Base-by-base conservation (phyloP, 1,140 invertebrate species). In the Papilio polyxenes region DNA sequence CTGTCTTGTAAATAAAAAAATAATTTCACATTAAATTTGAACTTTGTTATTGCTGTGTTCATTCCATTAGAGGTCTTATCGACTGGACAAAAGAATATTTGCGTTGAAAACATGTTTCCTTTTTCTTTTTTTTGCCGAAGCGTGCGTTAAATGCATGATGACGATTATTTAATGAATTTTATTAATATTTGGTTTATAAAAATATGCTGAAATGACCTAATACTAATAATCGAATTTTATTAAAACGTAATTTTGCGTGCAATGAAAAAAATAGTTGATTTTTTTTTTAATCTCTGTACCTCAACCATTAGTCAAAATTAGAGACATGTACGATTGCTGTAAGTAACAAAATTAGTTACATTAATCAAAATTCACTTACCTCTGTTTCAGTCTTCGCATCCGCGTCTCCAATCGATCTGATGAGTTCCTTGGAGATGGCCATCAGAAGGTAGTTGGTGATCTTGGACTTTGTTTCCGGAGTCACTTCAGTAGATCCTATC, bases 361-460 rank as follows among this genome's bases (percentile, higher is more conserved):
- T 87, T 77, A 75, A 77, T 40, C 53, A 76, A 76, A 74, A 79
- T 65, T 65, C 81, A 92, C 92, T 90, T 82, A 94, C 93, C 92
- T 94, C 93, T n/a, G 92, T 93, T 82, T 94, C 93, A 86, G 93
- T 94, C 87, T 93, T 94, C 81, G 93, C 92, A 59, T 94, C 93
- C 2, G 93, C 93, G 76, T 94, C 93, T 59, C 93, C 93, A 84
- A 94, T 94, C 40, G 93, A 94, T 82, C 93, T 92, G 79, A 94
- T 92, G 74, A 94, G 90, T 83, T 94, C 93, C 87, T 94, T 94
- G 20, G 93, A 94, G 85, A 94, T 94, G 82, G 92, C 93, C 92
- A 93, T 93, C 85, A 94, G 86, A 82, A 94, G 91, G 87, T 94
- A 94, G 91, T 94, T 94, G 37, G 91, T 93, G 77, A 94, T 93